phyloP scores from a whole-genome alignment of 2,888 invertebrate genomes.

The Imbricaverruca yamaguchii region DNA sequence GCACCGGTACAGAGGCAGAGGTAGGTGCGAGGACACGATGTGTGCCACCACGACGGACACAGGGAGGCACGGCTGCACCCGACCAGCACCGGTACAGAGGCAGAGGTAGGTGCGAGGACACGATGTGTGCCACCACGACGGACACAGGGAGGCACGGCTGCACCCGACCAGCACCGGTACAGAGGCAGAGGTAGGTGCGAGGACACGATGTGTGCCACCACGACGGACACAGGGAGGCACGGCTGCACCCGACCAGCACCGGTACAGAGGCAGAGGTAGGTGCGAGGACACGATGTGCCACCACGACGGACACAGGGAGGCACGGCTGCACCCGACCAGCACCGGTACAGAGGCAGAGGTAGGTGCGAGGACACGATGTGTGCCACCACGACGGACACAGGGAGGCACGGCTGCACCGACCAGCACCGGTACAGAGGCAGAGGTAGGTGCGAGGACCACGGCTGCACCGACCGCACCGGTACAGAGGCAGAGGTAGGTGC shows the following conservation, averaged over 20 bases:
- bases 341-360: not conserved
- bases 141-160: too few relatives aligned
- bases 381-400: too few relatives aligned
- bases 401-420: too few relatives aligned
- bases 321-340: too few relatives aligned
- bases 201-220: not conserved
- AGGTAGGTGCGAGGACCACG: not conserved
- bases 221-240: too few relatives aligned
- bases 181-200: not conserved
- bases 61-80: too few relatives aligned
- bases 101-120: not conserved
- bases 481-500: not conserved
- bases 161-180: not conserved
- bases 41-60: not conserved
- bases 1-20: not conserved
- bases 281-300: not conserved
- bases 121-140: not conserved
- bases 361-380: not conserved
- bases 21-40: not conserved
- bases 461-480: not conserved
- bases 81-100: not conserved
- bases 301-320: too few relatives aligned
- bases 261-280: not conserved
- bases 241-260: conserved; percentile 1
- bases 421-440: not conserved